These are phyloP conservation scores for Macaca mulatta DNA, from an alignment of 2,113 vertebrate species.

Conservation along the genomic window DNA sequence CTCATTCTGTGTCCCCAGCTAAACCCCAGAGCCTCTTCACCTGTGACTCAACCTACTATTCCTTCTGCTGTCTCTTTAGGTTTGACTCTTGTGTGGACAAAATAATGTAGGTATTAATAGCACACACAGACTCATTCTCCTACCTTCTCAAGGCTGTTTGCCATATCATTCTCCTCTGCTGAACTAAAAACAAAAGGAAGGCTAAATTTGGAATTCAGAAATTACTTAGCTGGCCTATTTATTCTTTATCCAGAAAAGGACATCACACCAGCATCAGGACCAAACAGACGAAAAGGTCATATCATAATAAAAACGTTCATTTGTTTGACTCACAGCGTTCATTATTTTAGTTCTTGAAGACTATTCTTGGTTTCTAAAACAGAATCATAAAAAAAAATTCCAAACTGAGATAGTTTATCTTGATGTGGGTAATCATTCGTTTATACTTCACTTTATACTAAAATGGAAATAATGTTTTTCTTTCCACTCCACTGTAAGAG, in stretches of 20 bases:
- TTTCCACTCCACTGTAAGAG: neutral
- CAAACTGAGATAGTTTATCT: neutral
- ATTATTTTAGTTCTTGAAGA: neutral
- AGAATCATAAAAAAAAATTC: neutral
- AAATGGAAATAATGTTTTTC: neutral
- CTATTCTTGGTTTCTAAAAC: neutral
- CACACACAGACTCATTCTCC: neutral
- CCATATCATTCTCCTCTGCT: neutral
- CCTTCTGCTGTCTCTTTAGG: neutral
- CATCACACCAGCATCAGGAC: neutral
- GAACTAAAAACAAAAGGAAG: constrained; percentile 55
- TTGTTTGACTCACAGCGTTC: constrained; percentile 29
- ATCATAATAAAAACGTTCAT: constrained; percentile 51
- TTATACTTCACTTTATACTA: neutral
- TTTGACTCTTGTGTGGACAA: neutral
- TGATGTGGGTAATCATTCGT: neutral
- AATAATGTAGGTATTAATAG: neutral
- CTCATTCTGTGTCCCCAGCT: neutral
- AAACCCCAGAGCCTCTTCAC: neutral
- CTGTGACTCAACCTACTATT: neutral
- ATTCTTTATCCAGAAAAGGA: constrained; percentile 30
- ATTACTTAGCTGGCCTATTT: constrained; percentile 37
- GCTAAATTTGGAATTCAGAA: neutral
- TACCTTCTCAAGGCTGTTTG: neutral
- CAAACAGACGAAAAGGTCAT: constrained; percentile 50